These are phyloP conservation scores for Junco hyemalis DNA, from an alignment of 2,113 vertebrate genomes.

Conservation along the genomic window DNA sequence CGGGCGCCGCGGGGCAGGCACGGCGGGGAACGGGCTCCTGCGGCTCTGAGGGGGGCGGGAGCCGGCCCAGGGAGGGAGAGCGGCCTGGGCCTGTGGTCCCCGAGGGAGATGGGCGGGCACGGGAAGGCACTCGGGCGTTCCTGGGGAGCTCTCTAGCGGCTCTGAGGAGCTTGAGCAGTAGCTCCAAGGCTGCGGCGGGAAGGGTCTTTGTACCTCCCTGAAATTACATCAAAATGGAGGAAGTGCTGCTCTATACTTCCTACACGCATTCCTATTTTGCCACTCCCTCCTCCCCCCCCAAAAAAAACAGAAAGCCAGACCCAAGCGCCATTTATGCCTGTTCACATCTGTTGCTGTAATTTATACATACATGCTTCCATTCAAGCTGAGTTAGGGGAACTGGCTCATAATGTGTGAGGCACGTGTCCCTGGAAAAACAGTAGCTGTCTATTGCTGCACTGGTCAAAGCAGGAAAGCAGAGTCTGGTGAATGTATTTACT, in stretches of 20 bases:
- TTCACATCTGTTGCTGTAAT: fast-evolving
- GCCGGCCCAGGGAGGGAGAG: background rate
- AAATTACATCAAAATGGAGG: background rate
- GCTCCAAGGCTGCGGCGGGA: background rate
- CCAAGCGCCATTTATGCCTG: fast-evolving
- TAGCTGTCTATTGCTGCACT: no score
- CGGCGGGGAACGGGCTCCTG: background rate
- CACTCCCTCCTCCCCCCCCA: fast-evolving
- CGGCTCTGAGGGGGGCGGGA: background rate
- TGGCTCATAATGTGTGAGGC: background rate
- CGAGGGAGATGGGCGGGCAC: fast-evolving
- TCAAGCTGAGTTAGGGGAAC: background rate
- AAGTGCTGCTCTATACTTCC: fast-evolving
- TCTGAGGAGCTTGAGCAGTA: background rate
- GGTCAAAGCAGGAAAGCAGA: background rate
- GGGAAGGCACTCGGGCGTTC: fast-evolving
- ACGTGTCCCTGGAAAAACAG: fast-evolving
- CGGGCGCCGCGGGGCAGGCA: fast-evolving
- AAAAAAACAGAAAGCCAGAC: no score
- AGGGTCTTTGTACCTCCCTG: no score
- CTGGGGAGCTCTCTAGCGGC: fast-evolving
- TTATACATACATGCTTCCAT: background rate
- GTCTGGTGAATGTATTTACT: fast-evolving
- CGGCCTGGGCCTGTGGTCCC: fast-evolving
- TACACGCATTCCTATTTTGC: background rate